These are phyloP conservation scores for Sturnus vulgaris DNA, from an alignment of 2,113 vertebrate genomes.

Conservation along the genomic window DNA sequence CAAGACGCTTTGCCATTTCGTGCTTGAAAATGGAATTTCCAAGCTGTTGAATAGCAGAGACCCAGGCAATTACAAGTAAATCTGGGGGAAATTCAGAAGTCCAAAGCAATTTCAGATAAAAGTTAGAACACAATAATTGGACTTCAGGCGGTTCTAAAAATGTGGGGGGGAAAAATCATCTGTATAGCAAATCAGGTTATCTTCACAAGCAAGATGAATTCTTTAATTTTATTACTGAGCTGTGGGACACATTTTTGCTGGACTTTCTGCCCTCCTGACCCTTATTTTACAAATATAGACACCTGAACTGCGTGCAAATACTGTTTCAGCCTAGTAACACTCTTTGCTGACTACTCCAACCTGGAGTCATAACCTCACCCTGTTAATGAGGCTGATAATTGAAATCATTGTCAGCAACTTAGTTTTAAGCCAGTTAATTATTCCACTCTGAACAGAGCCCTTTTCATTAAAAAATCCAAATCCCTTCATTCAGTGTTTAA, in stretches of 20 bases:
- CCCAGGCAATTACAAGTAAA: background rate
- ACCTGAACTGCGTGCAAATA: accelerated
- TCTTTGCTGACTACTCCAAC: background rate
- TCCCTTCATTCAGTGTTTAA: background rate
- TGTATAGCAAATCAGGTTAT: background rate
- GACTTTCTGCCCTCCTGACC: background rate
- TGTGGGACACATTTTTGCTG: background rate
- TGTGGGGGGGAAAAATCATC: accelerated
- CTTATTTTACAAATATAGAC: background rate
- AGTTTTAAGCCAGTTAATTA: background rate
- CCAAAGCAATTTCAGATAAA: slow-evolving; percentile 5
- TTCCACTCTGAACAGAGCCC: background rate
- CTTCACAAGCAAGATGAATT: background rate
- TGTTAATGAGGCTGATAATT: background rate
- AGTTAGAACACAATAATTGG: background rate
- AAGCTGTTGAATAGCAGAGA: background rate
- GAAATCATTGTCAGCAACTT: background rate
- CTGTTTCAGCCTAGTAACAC: background rate
- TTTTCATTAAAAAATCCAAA: background rate
- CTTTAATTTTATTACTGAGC: background rate
- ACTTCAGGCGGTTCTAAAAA: background rate
- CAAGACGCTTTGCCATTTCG: background rate
- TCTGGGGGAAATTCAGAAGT: background rate
- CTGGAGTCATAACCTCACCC: background rate
- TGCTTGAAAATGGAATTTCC: background rate